These are phyloP conservation scores for Montipora efflorescens DNA, from an alignment of 64 coral and sea anemone genomes.

Conservation along the genomic window DNA sequence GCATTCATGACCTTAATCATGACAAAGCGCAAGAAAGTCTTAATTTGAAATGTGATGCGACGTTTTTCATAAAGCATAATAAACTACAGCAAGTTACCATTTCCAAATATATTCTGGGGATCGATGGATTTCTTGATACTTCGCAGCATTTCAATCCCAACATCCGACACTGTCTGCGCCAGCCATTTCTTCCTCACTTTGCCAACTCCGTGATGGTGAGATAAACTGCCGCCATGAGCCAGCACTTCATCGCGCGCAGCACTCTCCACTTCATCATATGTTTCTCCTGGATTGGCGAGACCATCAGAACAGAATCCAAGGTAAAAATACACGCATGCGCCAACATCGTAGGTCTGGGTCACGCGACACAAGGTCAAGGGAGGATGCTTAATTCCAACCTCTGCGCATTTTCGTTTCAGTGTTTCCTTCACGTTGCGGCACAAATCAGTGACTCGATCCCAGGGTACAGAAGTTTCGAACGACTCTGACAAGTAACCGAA, in stretches of 20 bases:
- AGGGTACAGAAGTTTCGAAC: slow-evolving; percentile 95
- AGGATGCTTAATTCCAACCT: slow-evolving; percentile 79
- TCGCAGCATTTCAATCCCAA: slow-evolving; percentile 87
- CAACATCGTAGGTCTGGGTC: slow-evolving; percentile 97
- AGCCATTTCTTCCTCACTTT: slow-evolving; percentile 99
- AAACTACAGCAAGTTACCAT: slow-evolving; percentile 58
- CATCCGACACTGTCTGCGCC: slow-evolving; percentile 78
- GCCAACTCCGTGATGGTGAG: slow-evolving; percentile 96
- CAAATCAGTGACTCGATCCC: slow-evolving; percentile 89
- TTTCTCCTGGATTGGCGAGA: slow-evolving; percentile 73
- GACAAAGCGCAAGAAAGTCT: too few relatives aligned
- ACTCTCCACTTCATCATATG: slow-evolving; percentile 84
- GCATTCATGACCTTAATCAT: too few relatives aligned
- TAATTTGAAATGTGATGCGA: too few relatives aligned
- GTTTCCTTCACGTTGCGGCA: slow-evolving; percentile 93
- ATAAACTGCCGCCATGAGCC: slow-evolving; percentile 91
- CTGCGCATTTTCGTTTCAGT: slow-evolving; percentile 83
- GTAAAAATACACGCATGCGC: slow-evolving; percentile 98
- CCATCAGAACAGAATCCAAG: slow-evolving; percentile 94
- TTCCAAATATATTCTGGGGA: slow-evolving; percentile 98
- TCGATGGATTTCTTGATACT: slow-evolving; percentile 89
- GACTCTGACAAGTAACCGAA: slow-evolving; percentile 92
- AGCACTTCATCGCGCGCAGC: slow-evolving; percentile 91
- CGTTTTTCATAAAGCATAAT: not conserved
- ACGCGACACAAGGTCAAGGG: slow-evolving; percentile 90